Evolutionary conservation across 1,140 invertebrate genomes (phyloP).

Genomic region (Drosophila ficusphila): DNA sequence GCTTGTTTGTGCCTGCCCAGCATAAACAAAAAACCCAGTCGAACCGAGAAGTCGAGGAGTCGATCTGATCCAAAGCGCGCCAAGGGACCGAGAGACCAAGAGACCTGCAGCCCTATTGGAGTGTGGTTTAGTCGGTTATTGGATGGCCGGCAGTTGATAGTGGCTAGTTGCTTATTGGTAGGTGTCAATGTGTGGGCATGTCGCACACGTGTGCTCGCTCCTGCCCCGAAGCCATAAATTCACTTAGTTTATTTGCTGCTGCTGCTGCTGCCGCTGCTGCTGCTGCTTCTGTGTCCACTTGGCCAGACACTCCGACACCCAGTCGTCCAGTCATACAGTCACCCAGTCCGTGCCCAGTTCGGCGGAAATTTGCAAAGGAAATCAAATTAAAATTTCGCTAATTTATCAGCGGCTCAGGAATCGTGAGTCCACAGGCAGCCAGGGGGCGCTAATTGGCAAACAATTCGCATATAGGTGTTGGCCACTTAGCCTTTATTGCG

Average conservation of each 20-base stretch:
- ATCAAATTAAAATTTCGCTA: conserved; percentile 76
- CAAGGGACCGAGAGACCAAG: conserved; percentile 67
- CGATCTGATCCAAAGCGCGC: conserved; percentile 55
- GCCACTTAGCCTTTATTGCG: background rate
- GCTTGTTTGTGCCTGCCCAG: conserved; percentile 70
- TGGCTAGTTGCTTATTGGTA: conserved; percentile 15
- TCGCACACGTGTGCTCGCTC: conserved; percentile 54
- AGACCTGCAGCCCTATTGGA: conserved; percentile 61
- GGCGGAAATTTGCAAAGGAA: conserved; percentile 72
- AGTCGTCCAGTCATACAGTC: background rate
- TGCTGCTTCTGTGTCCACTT: conserved; percentile 32
- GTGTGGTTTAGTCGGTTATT: conserved; percentile 22
- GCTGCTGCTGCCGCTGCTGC: conserved; percentile 39
- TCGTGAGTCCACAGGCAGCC: conserved; percentile 26
- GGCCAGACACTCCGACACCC: conserved; percentile 22
- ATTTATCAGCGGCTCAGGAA: conserved; percentile 59
- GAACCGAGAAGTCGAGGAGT: background rate
- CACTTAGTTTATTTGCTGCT: conserved; percentile 55
- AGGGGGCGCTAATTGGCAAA: conserved; percentile 47
- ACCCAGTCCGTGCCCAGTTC: conserved; percentile 10
- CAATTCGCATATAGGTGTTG: conserved; percentile 7
- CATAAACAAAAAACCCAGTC: conserved; percentile 64
- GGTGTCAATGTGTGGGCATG: conserved; percentile 79
- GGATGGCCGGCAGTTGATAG: conserved; percentile 4
- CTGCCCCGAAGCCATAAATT: conserved; percentile 71